These are phyloP conservation scores for Bovichtus diacanthus DNA, from an alignment of 2,797 vertebrate genomes.

Conservation along the genomic window DNA sequence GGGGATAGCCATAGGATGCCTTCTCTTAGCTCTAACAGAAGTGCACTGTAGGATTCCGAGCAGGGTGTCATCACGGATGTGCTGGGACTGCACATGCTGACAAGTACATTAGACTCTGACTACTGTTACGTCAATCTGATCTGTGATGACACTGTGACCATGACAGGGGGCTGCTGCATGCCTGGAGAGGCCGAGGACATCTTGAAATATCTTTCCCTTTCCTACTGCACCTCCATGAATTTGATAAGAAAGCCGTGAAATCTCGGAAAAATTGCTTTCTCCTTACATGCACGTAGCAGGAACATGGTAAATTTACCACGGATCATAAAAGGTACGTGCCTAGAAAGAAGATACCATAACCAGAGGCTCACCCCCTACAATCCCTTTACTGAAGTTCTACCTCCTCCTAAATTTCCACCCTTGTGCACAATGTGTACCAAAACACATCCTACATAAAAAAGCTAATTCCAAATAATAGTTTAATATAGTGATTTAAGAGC, in stretches of 20 bases:
- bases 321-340: neutral
- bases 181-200: constrained; percentile 2
- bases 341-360: neutral
- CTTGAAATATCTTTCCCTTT: neutral
- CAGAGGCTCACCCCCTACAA: neutral
- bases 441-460: neutral
- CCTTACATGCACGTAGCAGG: neutral
- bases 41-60: constrained; percentile 56
- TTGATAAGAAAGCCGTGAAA: neutral
- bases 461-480: constrained; percentile 14
- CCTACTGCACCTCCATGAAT: neutral
- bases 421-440: neutral
- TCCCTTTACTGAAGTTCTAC: neutral
- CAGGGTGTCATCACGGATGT: constrained; percentile 59
- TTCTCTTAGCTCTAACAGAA: constrained; percentile 57
- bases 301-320: neutral
- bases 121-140: constrained; percentile 49
- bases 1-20: constrained; percentile 34
- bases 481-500: neutral
- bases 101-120: constrained; percentile 58
- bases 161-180: constrained; percentile 23
- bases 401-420: neutral
- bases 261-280: neutral
- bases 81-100: constrained; percentile 48
- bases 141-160: constrained; percentile 26